These are phyloP conservation scores for Polia nebulosa DNA, from an alignment of 2,888 invertebrate species.

Conservation along the genomic window DNA sequence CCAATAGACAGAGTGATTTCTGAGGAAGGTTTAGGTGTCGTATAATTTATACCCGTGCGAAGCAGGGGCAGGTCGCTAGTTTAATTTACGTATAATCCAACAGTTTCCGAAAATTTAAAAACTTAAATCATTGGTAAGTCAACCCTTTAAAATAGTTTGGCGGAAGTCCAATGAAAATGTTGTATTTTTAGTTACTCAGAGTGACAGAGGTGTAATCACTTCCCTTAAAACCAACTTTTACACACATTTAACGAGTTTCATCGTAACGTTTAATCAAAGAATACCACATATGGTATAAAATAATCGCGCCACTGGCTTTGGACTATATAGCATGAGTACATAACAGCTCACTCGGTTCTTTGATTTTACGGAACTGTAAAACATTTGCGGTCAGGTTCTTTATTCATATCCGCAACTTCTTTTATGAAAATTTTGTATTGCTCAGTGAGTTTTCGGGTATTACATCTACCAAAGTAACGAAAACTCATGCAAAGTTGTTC, in stretches of 20 bases:
- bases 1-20: too few relatives aligned
- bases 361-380: conserved; percentile 28
- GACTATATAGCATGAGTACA: conserved; percentile 14
- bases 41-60: too few relatives aligned
- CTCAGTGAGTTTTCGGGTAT: conserved; percentile 34
- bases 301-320: conserved; percentile 17
- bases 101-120: not conserved
- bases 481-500: conserved; percentile 13
- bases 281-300: conserved; percentile 8
- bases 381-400: conserved; percentile 15
- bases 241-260: conserved; percentile 7
- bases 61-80: too few relatives aligned
- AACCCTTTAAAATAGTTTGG: too few relatives aligned
- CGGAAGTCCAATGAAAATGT: not conserved
- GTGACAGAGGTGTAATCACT: not conserved
- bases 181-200: too few relatives aligned
- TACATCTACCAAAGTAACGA: conserved; percentile 13
- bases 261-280: conserved; percentile 32
- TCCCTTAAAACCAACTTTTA: conserved; percentile 15
- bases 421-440: conserved; percentile 25
- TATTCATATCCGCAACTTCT: conserved; percentile 11
- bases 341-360: conserved; percentile 15
- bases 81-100: too few relatives aligned
- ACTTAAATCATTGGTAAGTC: not conserved
- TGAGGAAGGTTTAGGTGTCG: too few relatives aligned